A percentile compares a stretch with the other conserved stretches of the same genome.
phyloP scores from a whole-genome alignment of 2,113 vertebrate genomes.

The Piprites chloris region DNA sequence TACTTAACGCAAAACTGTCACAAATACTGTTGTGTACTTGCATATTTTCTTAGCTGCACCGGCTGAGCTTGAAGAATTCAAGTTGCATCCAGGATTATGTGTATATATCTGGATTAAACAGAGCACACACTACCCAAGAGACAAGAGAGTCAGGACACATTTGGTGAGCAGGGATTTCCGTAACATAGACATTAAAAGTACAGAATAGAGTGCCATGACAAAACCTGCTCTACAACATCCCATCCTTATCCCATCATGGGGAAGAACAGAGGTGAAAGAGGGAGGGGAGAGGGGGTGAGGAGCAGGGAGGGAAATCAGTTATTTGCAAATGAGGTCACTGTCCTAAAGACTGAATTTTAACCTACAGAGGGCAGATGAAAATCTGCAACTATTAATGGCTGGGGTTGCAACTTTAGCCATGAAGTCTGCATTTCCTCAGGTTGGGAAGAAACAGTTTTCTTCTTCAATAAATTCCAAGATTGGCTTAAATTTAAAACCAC shows the following conservation, averaged over 20 bases:
- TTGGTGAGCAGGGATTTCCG: not conserved
- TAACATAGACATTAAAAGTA: not conserved
- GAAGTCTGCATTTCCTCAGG: not conserved
- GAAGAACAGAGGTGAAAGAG: not conserved
- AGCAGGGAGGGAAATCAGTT: not conserved
- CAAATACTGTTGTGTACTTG: not conserved
- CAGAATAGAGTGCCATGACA: not conserved
- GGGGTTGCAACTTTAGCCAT: not conserved
- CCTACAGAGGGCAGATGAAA: not conserved
- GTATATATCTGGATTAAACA: not conserved
- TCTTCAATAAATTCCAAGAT: not conserved
- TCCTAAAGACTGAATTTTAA: not conserved
- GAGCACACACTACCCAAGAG: not conserved
- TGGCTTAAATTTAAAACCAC: not conserved
- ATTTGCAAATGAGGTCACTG: not conserved
- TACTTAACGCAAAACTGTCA: not conserved
- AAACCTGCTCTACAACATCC: not conserved
- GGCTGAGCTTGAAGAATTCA: not conserved
- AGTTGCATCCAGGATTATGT: not conserved
- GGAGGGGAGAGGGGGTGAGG: accelerated
- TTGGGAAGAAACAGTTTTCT: not conserved
- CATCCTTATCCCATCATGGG: not conserved
- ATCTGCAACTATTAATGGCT: not conserved
- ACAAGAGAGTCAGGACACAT: not conserved
- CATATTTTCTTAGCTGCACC: not conserved